Conservation (phyloP, 2,113 vertebrate species). For the Pao palembangensis region DNA sequence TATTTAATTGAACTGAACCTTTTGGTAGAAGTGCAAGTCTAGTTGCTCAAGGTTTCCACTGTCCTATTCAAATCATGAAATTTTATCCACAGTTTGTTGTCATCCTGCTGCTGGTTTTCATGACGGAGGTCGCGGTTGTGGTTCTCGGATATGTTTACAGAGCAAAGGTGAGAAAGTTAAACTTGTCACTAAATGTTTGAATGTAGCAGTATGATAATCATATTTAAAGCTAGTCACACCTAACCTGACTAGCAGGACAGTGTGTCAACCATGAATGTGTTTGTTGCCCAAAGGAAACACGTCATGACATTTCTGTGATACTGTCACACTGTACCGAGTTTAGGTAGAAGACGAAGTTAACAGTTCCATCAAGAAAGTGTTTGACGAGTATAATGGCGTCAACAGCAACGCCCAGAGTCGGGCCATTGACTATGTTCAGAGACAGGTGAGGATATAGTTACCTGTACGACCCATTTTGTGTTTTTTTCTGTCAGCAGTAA, state of each 20-base stretch:
- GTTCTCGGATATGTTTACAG: slow-evolving; percentile 95
- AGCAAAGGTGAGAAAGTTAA: slow-evolving; percentile 83
- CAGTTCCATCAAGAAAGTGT: slow-evolving; percentile 87
- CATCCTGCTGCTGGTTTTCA: slow-evolving; percentile 92
- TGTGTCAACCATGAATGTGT: background rate
- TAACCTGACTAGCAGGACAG: background rate
- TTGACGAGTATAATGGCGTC: slow-evolving; percentile 89
- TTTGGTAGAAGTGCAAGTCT: no score
- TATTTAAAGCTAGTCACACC: background rate
- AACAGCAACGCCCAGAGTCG: slow-evolving; percentile 91
- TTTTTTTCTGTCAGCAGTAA: background rate
- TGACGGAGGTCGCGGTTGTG: slow-evolving; percentile 91
- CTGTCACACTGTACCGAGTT: background rate
- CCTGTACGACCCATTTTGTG: background rate
- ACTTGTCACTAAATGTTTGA: background rate
- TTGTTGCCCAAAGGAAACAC: background rate
- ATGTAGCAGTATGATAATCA: background rate
- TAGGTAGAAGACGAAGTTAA: slow-evolving; percentile 93
- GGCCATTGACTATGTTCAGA: slow-evolving; percentile 94
- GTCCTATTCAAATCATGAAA: slow-evolving; percentile 24
- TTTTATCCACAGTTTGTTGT: slow-evolving; percentile 85
- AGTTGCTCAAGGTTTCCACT: no score
- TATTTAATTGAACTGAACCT: no score
- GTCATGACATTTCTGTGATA: background rate
- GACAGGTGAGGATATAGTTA: slow-evolving; percentile 81